A percentile compares a stretch with the other conserved stretches of the same genome.
Evolutionary conservation across 2,113 vertebrate species (phyloP).

Genomic region (Phyllostomus hastatus): DNA sequence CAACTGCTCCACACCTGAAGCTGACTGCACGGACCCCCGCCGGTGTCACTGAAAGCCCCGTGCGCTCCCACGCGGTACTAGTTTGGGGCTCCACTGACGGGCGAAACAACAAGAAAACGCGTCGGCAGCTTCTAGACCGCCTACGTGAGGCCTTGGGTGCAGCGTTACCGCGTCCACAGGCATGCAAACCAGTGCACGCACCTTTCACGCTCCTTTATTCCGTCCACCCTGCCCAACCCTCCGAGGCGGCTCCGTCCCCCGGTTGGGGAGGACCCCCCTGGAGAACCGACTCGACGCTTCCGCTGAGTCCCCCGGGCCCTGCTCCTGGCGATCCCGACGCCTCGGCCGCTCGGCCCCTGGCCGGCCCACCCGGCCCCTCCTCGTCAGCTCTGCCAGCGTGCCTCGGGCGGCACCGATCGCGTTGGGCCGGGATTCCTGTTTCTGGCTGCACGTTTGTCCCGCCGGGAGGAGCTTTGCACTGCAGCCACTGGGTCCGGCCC

Average conservation of each 20-base stretch:
- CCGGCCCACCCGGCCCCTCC: background rate
- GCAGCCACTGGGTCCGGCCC: too few species aligned
- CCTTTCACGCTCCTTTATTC: background rate
- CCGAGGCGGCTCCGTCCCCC: too few species aligned
- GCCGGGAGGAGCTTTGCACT: too few species aligned
- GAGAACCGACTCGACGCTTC: too few species aligned
- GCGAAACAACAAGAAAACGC: background rate
- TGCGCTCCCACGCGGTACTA: background rate
- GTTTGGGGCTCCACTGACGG: background rate
- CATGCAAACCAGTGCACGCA: background rate
- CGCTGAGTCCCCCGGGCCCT: too few species aligned
- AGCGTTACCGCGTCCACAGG: background rate
- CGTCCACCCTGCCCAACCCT: too few species aligned
- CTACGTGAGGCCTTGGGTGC: background rate
- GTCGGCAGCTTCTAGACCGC: background rate
- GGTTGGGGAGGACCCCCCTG: too few species aligned
- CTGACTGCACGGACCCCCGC: background rate
- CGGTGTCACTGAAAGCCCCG: background rate
- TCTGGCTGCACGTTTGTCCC: background rate
- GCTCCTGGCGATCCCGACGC: rapidly evolving
- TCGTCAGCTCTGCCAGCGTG: background rate
- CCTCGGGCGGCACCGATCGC: background rate
- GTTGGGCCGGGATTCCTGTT: background rate
- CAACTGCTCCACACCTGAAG: background rate
- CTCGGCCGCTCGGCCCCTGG: too few species aligned